Evolutionary conservation across 2,888 invertebrate genomes (phyloP), one percentile per base, ranked within the genome.

Genomic region (Melinaea marsaeus): DNA sequence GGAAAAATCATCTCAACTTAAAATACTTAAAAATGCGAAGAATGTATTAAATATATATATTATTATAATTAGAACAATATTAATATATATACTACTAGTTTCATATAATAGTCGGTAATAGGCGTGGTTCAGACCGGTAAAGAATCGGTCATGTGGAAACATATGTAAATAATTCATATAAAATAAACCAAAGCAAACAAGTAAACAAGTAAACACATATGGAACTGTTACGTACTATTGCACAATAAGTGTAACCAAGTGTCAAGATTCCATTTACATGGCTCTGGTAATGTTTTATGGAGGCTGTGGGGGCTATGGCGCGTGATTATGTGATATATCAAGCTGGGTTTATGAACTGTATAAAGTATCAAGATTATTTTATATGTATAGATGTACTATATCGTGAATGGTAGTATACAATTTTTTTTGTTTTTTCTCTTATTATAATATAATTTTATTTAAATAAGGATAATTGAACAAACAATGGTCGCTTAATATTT

Each of bases 251-350:
- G 51, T 61, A 55, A 58, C 47, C 57, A 62, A 66, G 64, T 64
- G 58, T 63, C 59, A 59, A 61, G 61, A 67, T 64, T 59, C 65
- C 63, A 65, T 63, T 65, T 63, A 63, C 61, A 65, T 65, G 58
- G 54, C 55, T 60, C 37, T 22, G 67, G 58, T 59, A 65, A 65
- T 65, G 65, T 65, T 65, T 59, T 63, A 67, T 65, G 63, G 59
- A 55, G 54, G 63, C 61, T 61, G 59, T 58, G 59, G 57, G 55
- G 46, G 57, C 56, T 47, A 58, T 63, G 58, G 58, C 58, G 67
- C 47, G 47, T 58, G 59, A 55, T 67, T 65, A 67, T 35, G 65
- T 58, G 45, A 9, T 46, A n/a, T 64, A 55, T 63, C 42, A 35
- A 61, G 22, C 37, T 57, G 57, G 56, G 57, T 22, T 51, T 51